Base-by-base conservation (phyloP, 2,113 vertebrate genomes). In the Drymodes brunneopygia region DNA sequence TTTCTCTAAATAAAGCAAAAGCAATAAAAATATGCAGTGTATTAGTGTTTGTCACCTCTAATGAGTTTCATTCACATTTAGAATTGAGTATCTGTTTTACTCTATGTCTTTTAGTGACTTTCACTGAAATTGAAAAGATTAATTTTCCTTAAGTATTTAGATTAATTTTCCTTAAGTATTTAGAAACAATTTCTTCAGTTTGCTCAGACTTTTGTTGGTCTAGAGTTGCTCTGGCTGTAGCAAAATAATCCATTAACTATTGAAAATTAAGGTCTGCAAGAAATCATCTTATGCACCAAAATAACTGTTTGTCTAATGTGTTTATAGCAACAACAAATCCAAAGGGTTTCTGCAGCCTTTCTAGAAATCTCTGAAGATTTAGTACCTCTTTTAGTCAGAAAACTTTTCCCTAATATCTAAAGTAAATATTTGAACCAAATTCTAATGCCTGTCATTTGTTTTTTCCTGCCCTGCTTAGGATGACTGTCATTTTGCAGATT, bases 371-470 rank as follows among this genome's bases (percentile, higher is more conserved):
- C 90, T 94, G 57, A 93, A 64, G 65, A 23, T 66, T 89, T 81
- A 60, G 81, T 23, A 40, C n/a, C 23, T 66, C 81, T 87, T 87
- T 86, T 91, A 94, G 64, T 86, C 45, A 79, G 40, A 79, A 94
- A 90, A 91, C 48, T 90, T 94, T 60, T 79, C 48, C 38, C n/a
- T 95, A 82, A 79, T 93, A 80, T 45, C 74, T 86, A 57, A 96
- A 95, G 69, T 45, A 94, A 86, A 95, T 86, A 78, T 88, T 86
- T 95, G 90, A 92, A 92, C 38, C 50, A 82, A 65, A 58, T 92
- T 75, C 47, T n/a, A 79, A 65, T 86, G 47, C 67, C 38, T 88
- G 45, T 81, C 65, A 50, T 90, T 88, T 93, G 54, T 87, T 92
- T 87, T 82, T 73, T 42, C 50, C 58, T 95, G 81, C 66, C 71